Base-by-base conservation (phyloP, 2,888 invertebrate genomes). In the Athetis lepigone region DNA sequence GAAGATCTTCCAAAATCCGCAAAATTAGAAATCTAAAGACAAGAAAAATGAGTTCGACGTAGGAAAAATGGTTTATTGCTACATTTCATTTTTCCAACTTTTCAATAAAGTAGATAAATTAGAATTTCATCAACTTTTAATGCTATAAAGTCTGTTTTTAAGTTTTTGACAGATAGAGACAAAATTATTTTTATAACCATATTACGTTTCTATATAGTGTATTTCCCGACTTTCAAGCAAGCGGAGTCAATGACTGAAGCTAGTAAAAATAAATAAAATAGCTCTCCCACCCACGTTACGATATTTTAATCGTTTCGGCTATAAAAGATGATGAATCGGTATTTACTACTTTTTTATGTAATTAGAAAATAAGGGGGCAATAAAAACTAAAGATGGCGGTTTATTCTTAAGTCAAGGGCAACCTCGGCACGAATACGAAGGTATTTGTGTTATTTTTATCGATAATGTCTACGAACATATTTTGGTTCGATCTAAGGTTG, bases 321-420 rank as follows among this genome's bases (percentile, higher is more conserved):
- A 27, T 27, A 39, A 60, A 59, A 27, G 9, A 18, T 39, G 6
- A 61, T 45, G 16, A 46, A 61, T 33, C 9, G 8, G 33, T 27
- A 33, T 33, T 33, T 33, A 33, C 13, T 33, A 1, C 33, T 8
- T 50, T 47, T 16, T 42, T 19, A 9, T 8, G 23, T 37, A 21
- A 43, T 42, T 65, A 51, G 18, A 45, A 65, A 65, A 19, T 49
- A 19, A 62, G 16, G 11, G 8, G 18, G 21, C 19, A 16, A 67
- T 67, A 55, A 67, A 52, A 67, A 64, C 16, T 9, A 23, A 56
- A n/a, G 4, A 42, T 65, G 27, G 27, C 4, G 40, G 21, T 29
- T 65, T 23, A 18, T 36, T 46, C 9, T 50, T 51, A 39, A 50
- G 37, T 66, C 50, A 66, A 66, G 67, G 67, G 39, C 2, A 11